Percentiles rank a stretch among this genome's conserved stretches.
Conservation (phyloP, 2,113 vertebrate species). For the Zapornia atra region DNA sequence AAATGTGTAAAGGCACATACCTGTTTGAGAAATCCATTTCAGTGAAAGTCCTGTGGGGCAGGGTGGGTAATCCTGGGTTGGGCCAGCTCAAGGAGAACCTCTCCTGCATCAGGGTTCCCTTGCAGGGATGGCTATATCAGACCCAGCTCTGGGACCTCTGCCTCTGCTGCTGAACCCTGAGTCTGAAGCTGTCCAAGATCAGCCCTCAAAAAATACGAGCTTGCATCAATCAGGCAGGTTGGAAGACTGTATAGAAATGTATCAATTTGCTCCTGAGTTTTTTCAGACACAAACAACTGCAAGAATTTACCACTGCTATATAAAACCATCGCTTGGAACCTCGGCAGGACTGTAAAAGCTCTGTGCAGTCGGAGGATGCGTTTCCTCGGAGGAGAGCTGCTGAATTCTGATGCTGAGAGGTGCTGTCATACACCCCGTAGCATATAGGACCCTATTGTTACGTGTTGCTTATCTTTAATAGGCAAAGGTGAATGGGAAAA, state of each 20-base stretch:
- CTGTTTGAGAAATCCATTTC: neutral
- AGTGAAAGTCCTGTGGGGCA: neutral
- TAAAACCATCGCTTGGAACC: neutral
- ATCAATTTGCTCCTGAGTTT: neutral
- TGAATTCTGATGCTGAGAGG: neutral
- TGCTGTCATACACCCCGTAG: neutral
- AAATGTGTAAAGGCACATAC: neutral
- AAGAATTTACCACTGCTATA: neutral
- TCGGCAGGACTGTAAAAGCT: neutral
- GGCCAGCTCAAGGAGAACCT: neutral
- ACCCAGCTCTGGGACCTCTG: neutral
- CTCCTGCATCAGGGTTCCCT: neutral
- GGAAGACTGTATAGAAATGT: neutral
- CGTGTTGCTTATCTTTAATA: neutral
- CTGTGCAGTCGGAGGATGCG: neutral
- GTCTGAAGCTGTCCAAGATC: neutral
- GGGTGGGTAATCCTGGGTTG: neutral
- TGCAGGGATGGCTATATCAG: neutral
- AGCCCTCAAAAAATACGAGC: neutral
- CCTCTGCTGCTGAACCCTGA: neutral
- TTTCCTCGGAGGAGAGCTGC: neutral
- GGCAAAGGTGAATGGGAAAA: neutral
- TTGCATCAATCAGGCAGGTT: neutral
- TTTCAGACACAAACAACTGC: constrained; percentile 11
- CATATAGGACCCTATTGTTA: neutral